Evolutionary conservation across 2,797 vertebrate species (phyloP).

Genomic region (Luscinia luscinia): DNA sequence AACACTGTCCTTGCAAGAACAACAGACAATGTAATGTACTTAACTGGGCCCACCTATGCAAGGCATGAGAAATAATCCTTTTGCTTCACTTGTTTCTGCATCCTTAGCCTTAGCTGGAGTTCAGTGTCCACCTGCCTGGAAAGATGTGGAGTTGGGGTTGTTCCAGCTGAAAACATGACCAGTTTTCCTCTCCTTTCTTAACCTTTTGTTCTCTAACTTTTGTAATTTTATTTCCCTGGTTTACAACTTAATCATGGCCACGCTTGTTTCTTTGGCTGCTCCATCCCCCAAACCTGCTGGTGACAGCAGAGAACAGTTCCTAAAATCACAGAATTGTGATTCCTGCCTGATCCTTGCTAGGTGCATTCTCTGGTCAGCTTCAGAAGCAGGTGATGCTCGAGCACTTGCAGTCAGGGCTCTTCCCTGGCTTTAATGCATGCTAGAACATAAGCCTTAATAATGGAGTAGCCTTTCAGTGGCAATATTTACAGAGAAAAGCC

Average conservation of each 20-base stretch:
- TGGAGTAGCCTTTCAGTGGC: background rate
- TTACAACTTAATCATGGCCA: background rate
- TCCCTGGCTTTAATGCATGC: background rate
- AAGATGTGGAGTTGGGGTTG: background rate
- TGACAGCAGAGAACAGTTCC: background rate
- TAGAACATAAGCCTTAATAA: background rate
- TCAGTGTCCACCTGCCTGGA: background rate
- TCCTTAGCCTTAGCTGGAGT: background rate
- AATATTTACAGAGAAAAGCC: background rate
- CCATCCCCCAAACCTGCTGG: background rate
- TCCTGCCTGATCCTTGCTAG: background rate
- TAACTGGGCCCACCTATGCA: background rate
- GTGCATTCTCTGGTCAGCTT: background rate
- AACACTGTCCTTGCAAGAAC: background rate
- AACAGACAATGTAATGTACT: background rate
- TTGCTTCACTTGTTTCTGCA: background rate
- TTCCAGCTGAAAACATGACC: background rate
- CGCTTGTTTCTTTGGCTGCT: background rate
- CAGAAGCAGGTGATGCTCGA: background rate
- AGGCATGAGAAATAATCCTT: background rate
- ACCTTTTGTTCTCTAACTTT: background rate
- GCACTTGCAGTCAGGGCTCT: background rate
- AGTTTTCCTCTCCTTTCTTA: background rate
- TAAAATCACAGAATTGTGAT: background rate
- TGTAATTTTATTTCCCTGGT: background rate